Percentiles rank a stretch among this genome's conserved stretches.
Conservation (phyloP, 2,797 vertebrate species). For the Cyclopterus lumpus region DNA sequence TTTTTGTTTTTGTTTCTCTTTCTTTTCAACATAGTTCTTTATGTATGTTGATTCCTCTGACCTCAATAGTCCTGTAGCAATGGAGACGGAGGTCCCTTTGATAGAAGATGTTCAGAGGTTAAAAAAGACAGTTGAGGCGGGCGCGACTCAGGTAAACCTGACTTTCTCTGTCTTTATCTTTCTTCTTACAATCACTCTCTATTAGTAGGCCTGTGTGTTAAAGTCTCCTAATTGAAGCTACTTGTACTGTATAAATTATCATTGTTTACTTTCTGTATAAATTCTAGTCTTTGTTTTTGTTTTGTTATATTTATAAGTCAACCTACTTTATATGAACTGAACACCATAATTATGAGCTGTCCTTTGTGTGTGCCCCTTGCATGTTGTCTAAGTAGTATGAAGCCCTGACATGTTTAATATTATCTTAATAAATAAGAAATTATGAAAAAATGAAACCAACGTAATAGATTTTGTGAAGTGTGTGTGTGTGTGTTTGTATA, state of each 20-base stretch:
- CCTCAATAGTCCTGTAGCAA: constrained; percentile 93
- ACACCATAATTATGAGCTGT: constrained; percentile 59
- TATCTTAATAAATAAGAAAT: not conserved
- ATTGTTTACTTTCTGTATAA: constrained; percentile 6
- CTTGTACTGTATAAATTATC: not conserved
- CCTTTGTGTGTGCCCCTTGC: constrained; percentile 27
- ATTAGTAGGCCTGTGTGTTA: constrained; percentile 13
- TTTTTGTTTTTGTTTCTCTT: constrained; percentile 66
- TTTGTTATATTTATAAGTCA: not conserved
- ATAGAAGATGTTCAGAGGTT: constrained; percentile 97
- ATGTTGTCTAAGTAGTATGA: constrained; percentile 33
- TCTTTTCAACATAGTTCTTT: constrained; percentile 88
- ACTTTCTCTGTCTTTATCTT: constrained; percentile 67
- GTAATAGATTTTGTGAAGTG: not conserved
- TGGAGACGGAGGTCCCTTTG: constrained; percentile 96
- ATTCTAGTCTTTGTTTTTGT: not conserved
- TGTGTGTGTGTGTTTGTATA: too few species aligned
- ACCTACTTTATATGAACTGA: constrained; percentile 36
- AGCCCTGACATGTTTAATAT: constrained; percentile 22
- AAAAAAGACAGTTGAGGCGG: constrained; percentile 94
- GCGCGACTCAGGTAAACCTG: constrained; percentile 92
- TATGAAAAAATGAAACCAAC: not conserved
- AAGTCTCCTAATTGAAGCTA: constrained; percentile 27
- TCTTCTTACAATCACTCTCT: constrained; percentile 18
- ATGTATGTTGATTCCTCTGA: constrained; percentile 90